Percentiles rank a stretch among this genome's conserved stretches.
phyloP scores from a whole-genome alignment of 1,140 invertebrate genomes.

The Neodiprion pinetum region DNA sequence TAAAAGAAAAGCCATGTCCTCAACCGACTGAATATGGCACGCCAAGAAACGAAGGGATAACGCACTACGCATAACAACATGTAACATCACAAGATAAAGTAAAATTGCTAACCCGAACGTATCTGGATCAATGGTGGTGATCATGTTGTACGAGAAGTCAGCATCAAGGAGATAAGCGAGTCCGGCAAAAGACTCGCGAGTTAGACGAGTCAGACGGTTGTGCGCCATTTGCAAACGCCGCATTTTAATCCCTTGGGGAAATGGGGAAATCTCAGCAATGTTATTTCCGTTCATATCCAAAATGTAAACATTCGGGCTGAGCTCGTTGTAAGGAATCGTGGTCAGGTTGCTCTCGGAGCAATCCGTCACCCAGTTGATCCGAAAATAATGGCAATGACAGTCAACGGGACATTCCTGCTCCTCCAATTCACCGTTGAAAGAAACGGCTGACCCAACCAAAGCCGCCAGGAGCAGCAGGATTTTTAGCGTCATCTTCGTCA shows the following conservation, averaged over 20 bases:
- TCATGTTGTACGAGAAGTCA: constrained; percentile 72
- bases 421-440: constrained; percentile 67
- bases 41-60: too few relatives aligned
- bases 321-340: constrained; percentile 70
- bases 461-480: constrained; percentile 32
- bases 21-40: too few relatives aligned
- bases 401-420: constrained; percentile 75
- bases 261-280: constrained; percentile 65
- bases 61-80: too few relatives aligned
- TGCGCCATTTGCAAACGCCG: constrained; percentile 74
- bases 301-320: constrained; percentile 74
- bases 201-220: constrained; percentile 68
- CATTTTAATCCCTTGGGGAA: constrained; percentile 72
- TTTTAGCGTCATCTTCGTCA: constrained; percentile 29
- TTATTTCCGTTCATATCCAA: constrained; percentile 76
- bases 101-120: constrained; percentile 68
- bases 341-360: constrained; percentile 80
- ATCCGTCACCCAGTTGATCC: constrained; percentile 79
- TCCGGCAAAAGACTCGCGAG: constrained; percentile 68
- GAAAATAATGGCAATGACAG: constrained; percentile 78
- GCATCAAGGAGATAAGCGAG: constrained; percentile 73
- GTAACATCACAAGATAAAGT: too few relatives aligned
- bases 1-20: too few relatives aligned
- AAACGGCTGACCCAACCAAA: constrained; percentile 26
- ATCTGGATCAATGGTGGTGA: constrained; percentile 69